A percentile compares a stretch with the other conserved stretches of the same genome.
phyloP scores from a whole-genome alignment of 53 echinoderm and acorn worm species.

The Arbacia lixula region DNA sequence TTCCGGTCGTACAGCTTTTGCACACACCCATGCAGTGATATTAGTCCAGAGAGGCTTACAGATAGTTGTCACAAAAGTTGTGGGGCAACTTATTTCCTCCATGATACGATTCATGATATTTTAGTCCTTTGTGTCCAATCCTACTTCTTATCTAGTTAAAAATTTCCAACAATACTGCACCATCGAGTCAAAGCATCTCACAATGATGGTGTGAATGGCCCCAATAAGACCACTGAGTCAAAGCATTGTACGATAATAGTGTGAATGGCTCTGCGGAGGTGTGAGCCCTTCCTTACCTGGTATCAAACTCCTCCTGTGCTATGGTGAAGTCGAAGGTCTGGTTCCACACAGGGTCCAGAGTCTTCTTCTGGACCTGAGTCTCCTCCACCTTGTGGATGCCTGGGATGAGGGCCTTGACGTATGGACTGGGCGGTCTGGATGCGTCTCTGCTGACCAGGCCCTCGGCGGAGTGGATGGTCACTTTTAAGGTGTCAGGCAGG shows the following conservation, averaged over 20 bases:
- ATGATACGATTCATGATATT: too few relatives aligned
- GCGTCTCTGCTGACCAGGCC: slow-evolving; percentile 72
- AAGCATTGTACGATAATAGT: background rate
- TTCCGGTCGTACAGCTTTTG: too few relatives aligned
- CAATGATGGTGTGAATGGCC: too few relatives aligned
- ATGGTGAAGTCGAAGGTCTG: slow-evolving; percentile 85
- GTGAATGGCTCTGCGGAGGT: background rate
- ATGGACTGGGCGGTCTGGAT: slow-evolving; percentile 77
- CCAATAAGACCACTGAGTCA: too few relatives aligned
- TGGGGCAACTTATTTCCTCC: too few relatives aligned
- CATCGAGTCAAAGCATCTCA: too few relatives aligned
- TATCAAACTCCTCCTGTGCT: slow-evolving; percentile 76
- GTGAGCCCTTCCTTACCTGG: slow-evolving; percentile 60
- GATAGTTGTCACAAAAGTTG: too few relatives aligned
- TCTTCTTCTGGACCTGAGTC: slow-evolving; percentile 78
- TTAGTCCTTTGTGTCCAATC: too few relatives aligned
- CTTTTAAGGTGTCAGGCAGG: slow-evolving; percentile 86
- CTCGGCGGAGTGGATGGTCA: slow-evolving; percentile 70
- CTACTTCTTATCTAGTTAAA: too few relatives aligned
- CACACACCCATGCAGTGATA: too few relatives aligned
- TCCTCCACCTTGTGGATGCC: slow-evolving; percentile 85
- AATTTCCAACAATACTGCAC: too few relatives aligned
- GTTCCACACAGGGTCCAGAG: slow-evolving; percentile 83
- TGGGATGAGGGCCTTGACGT: slow-evolving; percentile 86
- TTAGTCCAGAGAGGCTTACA: too few relatives aligned